Percentiles rank a stretch among this genome's conserved stretches.
Conservation (phyloP, 2,888 invertebrate species). For the Rosalia funebris region DNA sequence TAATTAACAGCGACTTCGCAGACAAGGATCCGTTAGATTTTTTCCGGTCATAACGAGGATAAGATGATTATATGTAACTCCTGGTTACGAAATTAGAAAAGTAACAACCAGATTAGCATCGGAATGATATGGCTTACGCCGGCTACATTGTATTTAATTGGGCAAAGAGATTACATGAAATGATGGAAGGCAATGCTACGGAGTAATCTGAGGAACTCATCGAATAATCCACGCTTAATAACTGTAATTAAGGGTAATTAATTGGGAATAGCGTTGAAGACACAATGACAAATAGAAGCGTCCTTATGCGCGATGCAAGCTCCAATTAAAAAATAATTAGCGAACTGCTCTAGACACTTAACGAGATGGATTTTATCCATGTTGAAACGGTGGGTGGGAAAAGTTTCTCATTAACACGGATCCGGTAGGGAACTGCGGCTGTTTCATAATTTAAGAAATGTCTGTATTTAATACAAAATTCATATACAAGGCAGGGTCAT, state of each 20-base stretch:
- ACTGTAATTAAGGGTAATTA: conserved; percentile 24
- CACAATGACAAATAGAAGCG: conserved; percentile 33
- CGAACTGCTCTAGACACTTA: conserved; percentile 13
- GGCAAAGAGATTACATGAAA: not conserved
- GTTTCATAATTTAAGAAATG: too few species aligned
- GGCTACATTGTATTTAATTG: conserved; percentile 5
- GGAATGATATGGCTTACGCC: not conserved
- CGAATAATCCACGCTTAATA: conserved; percentile 23
- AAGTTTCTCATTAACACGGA: too few species aligned
- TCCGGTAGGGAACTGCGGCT: too few species aligned
- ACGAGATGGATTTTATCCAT: conserved; percentile 7
- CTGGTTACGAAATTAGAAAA: too few species aligned
- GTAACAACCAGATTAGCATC: conserved; percentile 4
- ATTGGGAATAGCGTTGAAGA: conserved; percentile 18
- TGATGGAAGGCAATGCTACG: not conserved
- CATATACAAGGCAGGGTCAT: too few species aligned
- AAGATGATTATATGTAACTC: too few species aligned
- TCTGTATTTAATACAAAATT: too few species aligned
- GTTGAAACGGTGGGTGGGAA: conserved; percentile 6
- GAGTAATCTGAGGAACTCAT: conserved; percentile 27
- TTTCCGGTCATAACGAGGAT: too few species aligned
- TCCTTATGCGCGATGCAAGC: conserved; percentile 7
- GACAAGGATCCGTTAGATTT: too few species aligned
- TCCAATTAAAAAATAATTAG: conserved; percentile 24
- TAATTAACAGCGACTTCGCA: too few species aligned